phyloP scores from a whole-genome alignment of 2,797 vertebrate species.

The Apogon hyalosoma region DNA sequence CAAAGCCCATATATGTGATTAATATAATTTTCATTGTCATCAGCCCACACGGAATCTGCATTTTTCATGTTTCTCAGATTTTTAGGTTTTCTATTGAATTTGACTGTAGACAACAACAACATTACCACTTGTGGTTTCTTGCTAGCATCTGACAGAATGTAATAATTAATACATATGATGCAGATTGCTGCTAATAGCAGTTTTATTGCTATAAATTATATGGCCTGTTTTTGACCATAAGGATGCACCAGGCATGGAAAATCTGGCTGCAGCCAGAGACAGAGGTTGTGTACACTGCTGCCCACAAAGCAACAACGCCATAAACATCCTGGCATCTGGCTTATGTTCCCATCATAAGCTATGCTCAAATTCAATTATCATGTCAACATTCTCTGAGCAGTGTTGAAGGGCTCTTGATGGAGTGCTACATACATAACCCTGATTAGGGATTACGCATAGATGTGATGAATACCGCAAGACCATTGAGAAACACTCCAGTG shows the following conservation, averaged over 20 bases:
- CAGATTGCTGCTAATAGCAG: conserved; percentile 34
- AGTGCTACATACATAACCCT: conserved; percentile 65
- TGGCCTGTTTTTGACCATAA: conserved; percentile 50
- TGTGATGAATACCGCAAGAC: conserved; percentile 59
- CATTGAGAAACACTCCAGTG: conserved; percentile 62
- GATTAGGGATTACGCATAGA: conserved; percentile 71
- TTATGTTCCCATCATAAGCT: conserved; percentile 75
- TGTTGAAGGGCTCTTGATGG: conserved; percentile 68
- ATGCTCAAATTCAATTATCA: conserved; percentile 70
- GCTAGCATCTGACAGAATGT: conserved; percentile 9
- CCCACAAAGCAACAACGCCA: conserved; percentile 72
- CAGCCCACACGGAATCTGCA: background rate
- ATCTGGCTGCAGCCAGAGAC: conserved; percentile 55
- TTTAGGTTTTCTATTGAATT: conserved; percentile 8
- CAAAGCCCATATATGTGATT: conserved; percentile 9
- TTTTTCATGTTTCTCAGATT: background rate
- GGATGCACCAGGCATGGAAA: conserved; percentile 66
- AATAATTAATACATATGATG: conserved; percentile 39
- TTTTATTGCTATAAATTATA: conserved; percentile 46
- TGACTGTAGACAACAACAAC: background rate
- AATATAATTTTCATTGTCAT: conserved; percentile 3
- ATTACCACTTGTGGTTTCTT: conserved; percentile 16
- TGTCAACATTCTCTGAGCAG: conserved; percentile 70
- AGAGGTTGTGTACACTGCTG: conserved; percentile 72
- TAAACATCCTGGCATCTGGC: conserved; percentile 83